Base-by-base conservation (phyloP, 2,888 invertebrate genomes). In the Tiliacea aurago region DNA sequence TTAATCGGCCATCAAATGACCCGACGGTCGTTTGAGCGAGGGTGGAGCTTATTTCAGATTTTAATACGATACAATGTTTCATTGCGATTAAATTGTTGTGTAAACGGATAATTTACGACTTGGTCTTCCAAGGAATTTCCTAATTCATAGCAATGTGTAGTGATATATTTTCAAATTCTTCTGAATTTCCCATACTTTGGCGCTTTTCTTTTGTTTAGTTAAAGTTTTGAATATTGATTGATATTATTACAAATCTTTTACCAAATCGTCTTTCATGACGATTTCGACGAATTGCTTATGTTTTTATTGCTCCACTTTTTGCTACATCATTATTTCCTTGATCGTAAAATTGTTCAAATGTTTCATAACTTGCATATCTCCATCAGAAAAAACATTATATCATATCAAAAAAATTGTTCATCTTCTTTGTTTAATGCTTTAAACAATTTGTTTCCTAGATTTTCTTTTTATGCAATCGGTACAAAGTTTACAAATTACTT, bases 401-500 rank as follows among this genome's bases (percentile, higher is more conserved):
- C 0, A 9, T 33, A 75, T 1, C 18, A 41, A 23, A 49, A n/a
- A 74, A 1, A 18, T 23, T 2, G 10, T 49, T 43, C 1, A 4
- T 18, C 18, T n/a, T 10, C 7, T 51, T 51, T 20, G 15, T 53
- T 37, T n/a, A 63, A 51, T 55, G 81, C 59, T 88, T 85, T 83
- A 15, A 59, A 28, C 2, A 58, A 41, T n/a, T 68, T 49, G 2
- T 23, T 37, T 61, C 1, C 4, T 41, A 20, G 3, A 33, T 49
- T 56, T 47, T 37, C 5, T 63, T 70, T 71, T 41, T 70, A 5
- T 93, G 92, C 90, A 83, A 84, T 88, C 93, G 45, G 89, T 95
- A 94, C 92, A 88, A 90, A 92, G 88, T 92, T 91, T 70, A 82
- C 81, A 93, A 94, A 92, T 94, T 88, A 90, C 86, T 90, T 90